Percentiles rank a stretch among this genome's conserved stretches.
Conservation (phyloP, 2,888 invertebrate genomes). For the Amblyjoppa fuscipennis region DNA sequence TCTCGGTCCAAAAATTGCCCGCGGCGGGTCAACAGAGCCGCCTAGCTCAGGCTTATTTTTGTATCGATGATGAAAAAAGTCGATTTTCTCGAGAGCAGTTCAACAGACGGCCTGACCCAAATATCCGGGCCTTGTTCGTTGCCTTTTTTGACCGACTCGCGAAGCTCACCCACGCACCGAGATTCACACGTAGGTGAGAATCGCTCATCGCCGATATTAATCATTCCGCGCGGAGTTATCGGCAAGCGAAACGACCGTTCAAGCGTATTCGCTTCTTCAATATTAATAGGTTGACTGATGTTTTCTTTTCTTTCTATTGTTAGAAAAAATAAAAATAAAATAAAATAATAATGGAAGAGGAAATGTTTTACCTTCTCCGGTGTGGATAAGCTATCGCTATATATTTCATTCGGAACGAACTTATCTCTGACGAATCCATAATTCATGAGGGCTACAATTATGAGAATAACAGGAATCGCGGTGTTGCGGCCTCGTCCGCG, state of each 20-base stretch:
- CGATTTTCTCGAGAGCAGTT: not conserved
- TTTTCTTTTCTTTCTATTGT: not conserved
- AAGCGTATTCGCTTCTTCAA: not conserved
- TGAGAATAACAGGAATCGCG: constrained; percentile 56
- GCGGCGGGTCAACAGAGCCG: not conserved
- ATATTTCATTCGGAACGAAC: not conserved
- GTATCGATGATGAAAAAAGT: not conserved
- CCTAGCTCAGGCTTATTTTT: constrained; percentile 1
- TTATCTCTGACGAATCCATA: constrained; percentile 29
- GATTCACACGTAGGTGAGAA: constrained; percentile 22
- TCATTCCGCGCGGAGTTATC: not conserved
- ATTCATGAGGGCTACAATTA: constrained; percentile 24
- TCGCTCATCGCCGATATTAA: constrained; percentile 19
- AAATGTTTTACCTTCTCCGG: not conserved
- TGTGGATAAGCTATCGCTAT: not conserved
- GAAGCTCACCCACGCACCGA: constrained; percentile 49
- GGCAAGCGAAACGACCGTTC: not conserved
- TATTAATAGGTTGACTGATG: not conserved
- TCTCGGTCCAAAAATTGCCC: not conserved
- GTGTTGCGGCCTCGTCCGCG: constrained; percentile 19
- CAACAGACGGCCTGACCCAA: constrained; percentile 10
- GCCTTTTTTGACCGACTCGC: constrained; percentile 58
- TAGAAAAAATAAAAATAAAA: not conserved
- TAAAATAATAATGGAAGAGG: not conserved
- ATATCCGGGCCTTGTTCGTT: constrained; percentile 32